These are phyloP conservation scores for Solenodon paradoxus DNA, from an alignment of 2,113 vertebrate species.

Conservation along the genomic window DNA sequence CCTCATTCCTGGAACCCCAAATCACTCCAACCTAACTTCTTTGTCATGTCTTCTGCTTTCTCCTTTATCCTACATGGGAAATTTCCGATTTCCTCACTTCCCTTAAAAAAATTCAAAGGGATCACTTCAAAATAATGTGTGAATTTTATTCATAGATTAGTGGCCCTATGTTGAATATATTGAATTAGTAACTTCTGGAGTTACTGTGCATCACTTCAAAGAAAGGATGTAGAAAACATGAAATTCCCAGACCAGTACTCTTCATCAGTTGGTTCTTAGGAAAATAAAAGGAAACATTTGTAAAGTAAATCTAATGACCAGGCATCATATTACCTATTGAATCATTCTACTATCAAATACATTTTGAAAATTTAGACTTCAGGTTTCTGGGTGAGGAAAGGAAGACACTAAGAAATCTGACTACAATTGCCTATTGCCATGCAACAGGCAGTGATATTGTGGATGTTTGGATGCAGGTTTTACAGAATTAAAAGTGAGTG, in stretches of 20 bases:
- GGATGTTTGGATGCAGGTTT: background rate
- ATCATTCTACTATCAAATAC: background rate
- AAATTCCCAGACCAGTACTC: background rate
- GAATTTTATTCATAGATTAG: background rate
- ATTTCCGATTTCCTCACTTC: background rate
- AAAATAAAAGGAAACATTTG: constrained; percentile 1
- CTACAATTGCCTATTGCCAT: background rate
- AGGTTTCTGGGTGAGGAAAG: background rate
- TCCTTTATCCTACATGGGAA: background rate
- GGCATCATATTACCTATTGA: background rate
- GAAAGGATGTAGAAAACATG: background rate
- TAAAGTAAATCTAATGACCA: background rate
- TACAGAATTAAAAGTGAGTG: background rate
- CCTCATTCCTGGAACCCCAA: background rate
- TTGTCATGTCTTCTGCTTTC: background rate
- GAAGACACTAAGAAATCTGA: background rate
- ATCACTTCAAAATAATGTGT: background rate
- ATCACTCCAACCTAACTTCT: background rate
- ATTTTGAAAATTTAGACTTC: background rate
- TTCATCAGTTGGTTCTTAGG: background rate
- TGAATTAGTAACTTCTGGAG: background rate
- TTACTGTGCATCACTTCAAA: background rate
- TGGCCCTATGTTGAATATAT: background rate
- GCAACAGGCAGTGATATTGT: background rate
- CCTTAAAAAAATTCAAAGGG: background rate